phyloP scores from a whole-genome alignment of 1,140 invertebrate species.

The Arion vulgaris region DNA sequence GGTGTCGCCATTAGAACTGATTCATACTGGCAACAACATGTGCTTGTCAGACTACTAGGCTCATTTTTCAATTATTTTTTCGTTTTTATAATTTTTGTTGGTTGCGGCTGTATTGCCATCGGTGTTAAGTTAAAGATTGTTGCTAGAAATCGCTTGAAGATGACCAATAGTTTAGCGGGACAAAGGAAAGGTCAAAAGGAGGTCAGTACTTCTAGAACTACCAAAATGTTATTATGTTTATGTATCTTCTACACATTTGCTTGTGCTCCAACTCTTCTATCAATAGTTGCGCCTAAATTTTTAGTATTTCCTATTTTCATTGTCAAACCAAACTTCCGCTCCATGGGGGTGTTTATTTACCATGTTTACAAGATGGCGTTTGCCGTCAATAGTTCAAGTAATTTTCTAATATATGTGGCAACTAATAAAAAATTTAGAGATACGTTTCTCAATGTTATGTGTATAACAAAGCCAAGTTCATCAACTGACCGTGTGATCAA shows the following conservation, averaged over 20 bases:
- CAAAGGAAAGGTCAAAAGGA: background rate
- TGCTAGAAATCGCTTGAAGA: background rate
- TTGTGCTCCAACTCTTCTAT: background rate
- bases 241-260: constrained; percentile 18
- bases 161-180: background rate
- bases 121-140: background rate
- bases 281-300: background rate
- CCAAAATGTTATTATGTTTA: constrained; percentile 9
- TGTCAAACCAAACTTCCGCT: background rate
- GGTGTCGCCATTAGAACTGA: background rate
- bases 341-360: background rate
- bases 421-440: constrained; percentile 20
- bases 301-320: background rate
- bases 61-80: background rate
- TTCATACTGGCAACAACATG: background rate
- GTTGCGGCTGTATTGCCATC: constrained; percentile 7
- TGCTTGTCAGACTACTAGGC: background rate
- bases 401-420: constrained; percentile 23
- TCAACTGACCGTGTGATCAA: too few relatives aligned
- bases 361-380: background rate
- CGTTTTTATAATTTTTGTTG: background rate
- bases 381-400: background rate
- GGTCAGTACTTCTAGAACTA: background rate
- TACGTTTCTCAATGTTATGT: background rate
- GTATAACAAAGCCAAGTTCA: too few relatives aligned